phyloP scores from a whole-genome alignment of 1,140 invertebrate genomes.

The Heliconius congener region DNA sequence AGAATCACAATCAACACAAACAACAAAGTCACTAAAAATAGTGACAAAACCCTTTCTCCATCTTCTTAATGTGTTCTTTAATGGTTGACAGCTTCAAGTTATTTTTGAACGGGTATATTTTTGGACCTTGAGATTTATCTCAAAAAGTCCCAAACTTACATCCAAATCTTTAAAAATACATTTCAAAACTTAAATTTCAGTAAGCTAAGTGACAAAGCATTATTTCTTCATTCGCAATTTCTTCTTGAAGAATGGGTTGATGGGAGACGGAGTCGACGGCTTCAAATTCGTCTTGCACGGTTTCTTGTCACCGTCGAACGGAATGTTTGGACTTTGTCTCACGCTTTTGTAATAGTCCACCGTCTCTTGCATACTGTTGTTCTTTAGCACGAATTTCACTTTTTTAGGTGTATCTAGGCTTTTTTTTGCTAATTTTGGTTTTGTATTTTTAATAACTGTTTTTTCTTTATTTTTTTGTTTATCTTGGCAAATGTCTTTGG shows the following conservation, averaged over 20 bases:
- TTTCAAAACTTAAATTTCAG: background rate
- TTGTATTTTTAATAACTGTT: slow-evolving; percentile 30
- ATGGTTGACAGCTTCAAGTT: too few relatives aligned
- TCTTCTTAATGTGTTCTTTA: too few relatives aligned
- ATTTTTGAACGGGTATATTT: too few relatives aligned
- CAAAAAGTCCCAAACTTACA: too few relatives aligned
- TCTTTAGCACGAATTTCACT: slow-evolving; percentile 86
- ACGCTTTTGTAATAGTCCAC: slow-evolving; percentile 87
- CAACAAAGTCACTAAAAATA: too few relatives aligned
- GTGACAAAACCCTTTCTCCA: too few relatives aligned
- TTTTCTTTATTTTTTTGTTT: slow-evolving; percentile 30
- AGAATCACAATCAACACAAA: too few relatives aligned
- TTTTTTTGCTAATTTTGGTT: slow-evolving; percentile 48
- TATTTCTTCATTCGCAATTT: slow-evolving; percentile 29
- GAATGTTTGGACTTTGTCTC: slow-evolving; percentile 86
- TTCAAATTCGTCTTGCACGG: slow-evolving; percentile 87
- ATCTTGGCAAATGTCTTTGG: background rate
- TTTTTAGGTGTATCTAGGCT: slow-evolving; percentile 61
- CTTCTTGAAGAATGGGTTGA: slow-evolving; percentile 88
- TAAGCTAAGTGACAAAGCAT: background rate
- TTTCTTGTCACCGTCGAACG: slow-evolving; percentile 86
- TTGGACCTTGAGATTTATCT: too few relatives aligned
- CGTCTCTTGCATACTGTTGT: slow-evolving; percentile 85
- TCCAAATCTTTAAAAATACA: background rate
- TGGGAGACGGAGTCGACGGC: slow-evolving; percentile 85